Percentiles rank a stretch among this genome's conserved stretches.
phyloP scores from a whole-genome alignment of 1,140 invertebrate species.

The Cyrtorhinus lividipennis region DNA sequence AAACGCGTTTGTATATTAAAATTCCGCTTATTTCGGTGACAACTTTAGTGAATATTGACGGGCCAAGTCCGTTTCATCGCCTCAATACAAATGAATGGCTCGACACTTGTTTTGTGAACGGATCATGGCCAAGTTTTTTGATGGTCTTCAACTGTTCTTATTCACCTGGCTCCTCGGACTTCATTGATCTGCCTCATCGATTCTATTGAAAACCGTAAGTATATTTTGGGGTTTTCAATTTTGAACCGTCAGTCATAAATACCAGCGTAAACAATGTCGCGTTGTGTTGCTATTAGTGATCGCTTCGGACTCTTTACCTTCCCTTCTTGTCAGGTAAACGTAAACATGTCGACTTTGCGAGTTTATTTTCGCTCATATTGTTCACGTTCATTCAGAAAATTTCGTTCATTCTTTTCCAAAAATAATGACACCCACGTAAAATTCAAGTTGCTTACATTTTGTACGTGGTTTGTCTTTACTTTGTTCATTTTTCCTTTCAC shows the following conservation, averaged over 20 bases:
- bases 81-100: neutral
- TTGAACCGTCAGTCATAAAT: neutral
- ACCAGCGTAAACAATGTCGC: neutral
- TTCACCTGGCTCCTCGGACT: neutral
- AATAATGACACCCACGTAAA: neutral
- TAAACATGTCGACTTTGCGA: neutral
- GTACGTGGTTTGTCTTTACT: neutral
- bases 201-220: neutral
- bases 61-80: too few species aligned
- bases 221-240: neutral
- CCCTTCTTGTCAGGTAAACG: neutral
- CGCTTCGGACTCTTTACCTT: too few species aligned
- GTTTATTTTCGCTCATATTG: neutral
- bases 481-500: neutral
- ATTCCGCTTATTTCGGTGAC: too few species aligned
- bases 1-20: too few species aligned
- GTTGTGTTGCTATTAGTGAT: too few species aligned
- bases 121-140: neutral
- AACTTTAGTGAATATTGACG: too few species aligned
- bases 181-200: neutral
- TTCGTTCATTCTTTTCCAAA: neutral
- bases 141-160: neutral
- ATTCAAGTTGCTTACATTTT: neutral
- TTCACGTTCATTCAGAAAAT: neutral
- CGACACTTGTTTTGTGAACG: neutral